Conservation (phyloP, 2,888 invertebrate species). For the Aricia artaxerxes region DNA sequence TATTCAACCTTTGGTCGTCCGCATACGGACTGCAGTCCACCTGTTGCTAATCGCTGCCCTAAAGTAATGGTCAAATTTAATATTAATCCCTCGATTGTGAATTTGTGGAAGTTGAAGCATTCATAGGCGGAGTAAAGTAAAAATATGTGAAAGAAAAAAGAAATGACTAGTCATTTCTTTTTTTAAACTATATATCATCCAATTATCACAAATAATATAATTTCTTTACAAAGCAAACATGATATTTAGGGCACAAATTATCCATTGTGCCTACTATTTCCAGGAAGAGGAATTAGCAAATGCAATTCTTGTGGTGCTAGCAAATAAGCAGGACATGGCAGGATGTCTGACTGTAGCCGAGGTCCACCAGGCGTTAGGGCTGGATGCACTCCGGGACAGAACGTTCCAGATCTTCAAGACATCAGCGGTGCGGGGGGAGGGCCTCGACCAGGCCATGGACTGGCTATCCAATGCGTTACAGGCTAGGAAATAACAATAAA, state of each 20-base stretch:
- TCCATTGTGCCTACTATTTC: slow-evolving; percentile 32
- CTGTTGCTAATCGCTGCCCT: too few species aligned
- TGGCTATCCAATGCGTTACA: slow-evolving; percentile 97
- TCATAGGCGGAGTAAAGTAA: too few species aligned
- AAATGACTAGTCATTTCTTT: too few species aligned
- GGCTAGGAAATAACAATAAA: slow-evolving; percentile 87
- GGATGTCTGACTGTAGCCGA: slow-evolving; percentile 98
- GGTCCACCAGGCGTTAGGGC: slow-evolving; percentile 96
- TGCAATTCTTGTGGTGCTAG: slow-evolving; percentile 96
- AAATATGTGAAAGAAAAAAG: too few species aligned
- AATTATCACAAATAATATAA: too few species aligned
- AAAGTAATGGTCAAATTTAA: too few species aligned
- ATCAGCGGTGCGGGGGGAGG: slow-evolving; percentile 98
- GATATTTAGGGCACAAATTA: not conserved
- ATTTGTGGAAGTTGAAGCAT: too few species aligned
- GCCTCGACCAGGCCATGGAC: slow-evolving; percentile 99
- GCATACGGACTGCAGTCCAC: too few species aligned
- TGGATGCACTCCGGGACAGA: slow-evolving; percentile 96
- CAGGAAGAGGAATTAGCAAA: slow-evolving; percentile 98
- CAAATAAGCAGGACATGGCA: slow-evolving; percentile 99
- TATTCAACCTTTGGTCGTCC: too few species aligned
- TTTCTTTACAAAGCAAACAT: not conserved
- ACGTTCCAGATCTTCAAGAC: slow-evolving; percentile 99
- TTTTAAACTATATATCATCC: too few species aligned
- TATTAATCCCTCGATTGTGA: too few species aligned